These are phyloP conservation scores for Characodon lateralis DNA, from an alignment of 2,797 vertebrate species.

Conservation along the genomic window DNA sequence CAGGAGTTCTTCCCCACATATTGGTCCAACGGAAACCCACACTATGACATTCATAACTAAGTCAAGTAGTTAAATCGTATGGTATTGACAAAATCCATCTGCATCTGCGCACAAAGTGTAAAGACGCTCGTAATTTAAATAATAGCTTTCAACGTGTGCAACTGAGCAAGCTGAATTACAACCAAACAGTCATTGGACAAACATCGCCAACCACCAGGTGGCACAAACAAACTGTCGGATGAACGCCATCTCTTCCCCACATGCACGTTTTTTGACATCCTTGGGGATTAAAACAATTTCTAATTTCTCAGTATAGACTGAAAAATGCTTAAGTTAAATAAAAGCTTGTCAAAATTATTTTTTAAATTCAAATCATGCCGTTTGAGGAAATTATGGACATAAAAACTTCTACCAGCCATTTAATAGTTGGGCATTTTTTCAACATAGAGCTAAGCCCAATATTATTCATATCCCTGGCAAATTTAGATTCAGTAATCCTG, in stretches of 20 bases:
- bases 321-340: neutral
- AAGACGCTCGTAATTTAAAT: neutral
- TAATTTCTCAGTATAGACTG: neutral
- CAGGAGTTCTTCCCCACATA: no score
- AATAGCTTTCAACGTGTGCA: neutral
- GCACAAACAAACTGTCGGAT: slow-evolving; percentile 43
- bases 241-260: neutral
- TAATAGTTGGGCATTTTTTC: neutral
- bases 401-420: neutral
- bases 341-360: neutral
- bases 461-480: no score
- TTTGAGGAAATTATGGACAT: neutral
- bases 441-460: neutral
- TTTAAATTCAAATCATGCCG: neutral
- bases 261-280: neutral
- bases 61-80: neutral
- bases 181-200: neutral
- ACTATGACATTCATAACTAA: neutral
- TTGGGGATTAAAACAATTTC: neutral
- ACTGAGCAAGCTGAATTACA: neutral
- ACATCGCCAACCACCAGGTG: slow-evolving; percentile 67
- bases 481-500: no score
- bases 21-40: no score
- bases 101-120: neutral
- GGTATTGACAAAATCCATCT: neutral